phyloP scores from a whole-genome alignment of 2,113 vertebrate species.

The Erythrolamprus reginae region DNA sequence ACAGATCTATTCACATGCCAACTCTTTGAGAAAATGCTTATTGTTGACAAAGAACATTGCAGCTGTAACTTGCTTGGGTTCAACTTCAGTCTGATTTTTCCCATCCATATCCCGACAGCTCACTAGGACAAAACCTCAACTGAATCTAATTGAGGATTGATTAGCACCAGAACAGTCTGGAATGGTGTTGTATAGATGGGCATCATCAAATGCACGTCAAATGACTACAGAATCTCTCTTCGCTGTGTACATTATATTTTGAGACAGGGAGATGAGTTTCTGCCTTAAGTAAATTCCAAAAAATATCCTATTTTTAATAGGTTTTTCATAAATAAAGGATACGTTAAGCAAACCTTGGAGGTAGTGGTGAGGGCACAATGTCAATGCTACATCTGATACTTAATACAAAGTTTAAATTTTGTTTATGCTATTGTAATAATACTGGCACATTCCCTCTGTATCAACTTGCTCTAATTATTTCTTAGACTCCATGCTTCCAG shows the following conservation, averaged over 20 bases:
- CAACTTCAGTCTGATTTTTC: background rate
- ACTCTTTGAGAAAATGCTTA: background rate
- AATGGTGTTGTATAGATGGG: background rate
- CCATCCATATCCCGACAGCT: background rate
- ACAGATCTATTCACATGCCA: background rate
- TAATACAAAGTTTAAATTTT: background rate
- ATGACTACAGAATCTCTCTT: background rate
- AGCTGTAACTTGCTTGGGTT: background rate
- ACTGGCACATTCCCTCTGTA: background rate
- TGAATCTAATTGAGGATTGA: background rate
- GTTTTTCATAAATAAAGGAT: background rate
- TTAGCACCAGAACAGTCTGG: background rate
- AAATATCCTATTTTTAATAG: background rate
- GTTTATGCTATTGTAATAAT: background rate
- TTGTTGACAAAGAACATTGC: background rate
- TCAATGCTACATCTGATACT: background rate
- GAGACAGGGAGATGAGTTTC: background rate
- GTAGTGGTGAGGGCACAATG: background rate
- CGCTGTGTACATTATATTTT: background rate
- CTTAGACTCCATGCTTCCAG: constrained; percentile 3
- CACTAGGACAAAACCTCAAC: background rate
- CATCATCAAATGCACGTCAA: background rate
- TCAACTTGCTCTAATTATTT: background rate
- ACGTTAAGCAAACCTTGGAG: background rate
- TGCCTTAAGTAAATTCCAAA: background rate